Base-by-base conservation (phyloP, 2,113 vertebrate genomes). In the Fulmarus glacialis region DNA sequence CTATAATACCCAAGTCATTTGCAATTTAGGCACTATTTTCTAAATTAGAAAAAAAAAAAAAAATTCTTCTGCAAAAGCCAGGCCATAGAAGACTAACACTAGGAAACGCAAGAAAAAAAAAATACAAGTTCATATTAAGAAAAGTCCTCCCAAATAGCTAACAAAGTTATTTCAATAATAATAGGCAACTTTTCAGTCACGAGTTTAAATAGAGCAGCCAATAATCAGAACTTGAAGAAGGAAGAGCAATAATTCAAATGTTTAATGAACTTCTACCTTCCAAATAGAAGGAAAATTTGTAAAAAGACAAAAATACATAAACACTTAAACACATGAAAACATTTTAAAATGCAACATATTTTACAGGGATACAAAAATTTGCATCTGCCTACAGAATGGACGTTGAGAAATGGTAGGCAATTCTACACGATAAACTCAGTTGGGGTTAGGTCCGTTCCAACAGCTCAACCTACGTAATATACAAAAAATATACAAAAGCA, bases 221-320 rank as follows among this genome's bases (percentile, higher is more conserved):
- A 12, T 36, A 29, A 34, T 23, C 63, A 16, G 72, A 75, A 7
- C 63, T 3, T 27, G 29, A 56, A 78, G 55, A 47, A 55, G 10
- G 45, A 78, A 22, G 32, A 79, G 60, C 21, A 58, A 34, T 34
- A 48, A 82, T 62, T 13, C 71, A 66, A 80, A 67, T 2, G 6
- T 98, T 97, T 97, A 98, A 93, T 97, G 71, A 94, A 87, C 17
- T 67, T 40, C 3, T 16, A 59, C 71, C 83, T 95, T 95, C 56
- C n/a, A 75, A 82, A 88, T 3, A 50, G 42, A 91, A 53, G 8
- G 55, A 82, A 94, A 93, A 48, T 29, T n/a, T 13, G 22, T 32
- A 84, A 82, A 82, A 71, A 52, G 30, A 47, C 68, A 78, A 81
- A 75, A 88, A 90, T 8, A 52, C 22, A 68, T 36, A 56, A 90